Evolutionary conservation across 2,113 vertebrate genomes (phyloP).

Genomic region (Lepus timidus): DNA sequence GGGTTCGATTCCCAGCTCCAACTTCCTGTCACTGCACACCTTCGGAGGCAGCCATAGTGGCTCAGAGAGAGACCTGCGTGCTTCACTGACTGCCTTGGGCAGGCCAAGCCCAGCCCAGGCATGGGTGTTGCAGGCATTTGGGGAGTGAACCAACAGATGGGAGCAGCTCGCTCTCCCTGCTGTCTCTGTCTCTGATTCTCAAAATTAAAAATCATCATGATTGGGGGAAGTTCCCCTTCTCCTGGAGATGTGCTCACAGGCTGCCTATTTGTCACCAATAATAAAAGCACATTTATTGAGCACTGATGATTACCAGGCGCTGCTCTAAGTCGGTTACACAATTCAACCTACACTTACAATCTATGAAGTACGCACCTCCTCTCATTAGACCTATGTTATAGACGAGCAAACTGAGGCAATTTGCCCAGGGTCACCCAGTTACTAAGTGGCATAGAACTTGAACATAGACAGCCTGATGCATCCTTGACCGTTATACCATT

Average conservation of each 20-base stretch:
- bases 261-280: not conserved
- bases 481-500: not conserved
- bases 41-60: no score
- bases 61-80: no score
- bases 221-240: not conserved
- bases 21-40: no score
- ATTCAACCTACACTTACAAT: not conserved
- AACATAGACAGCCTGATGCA: not conserved
- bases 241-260: not conserved
- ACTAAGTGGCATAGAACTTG: not conserved
- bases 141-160: no score
- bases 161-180: no score
- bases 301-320: slow-evolving; percentile 23
- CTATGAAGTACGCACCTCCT: not conserved
- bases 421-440: not conserved
- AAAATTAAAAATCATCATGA: no score
- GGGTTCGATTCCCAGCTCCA: no score
- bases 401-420: not conserved
- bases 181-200: no score
- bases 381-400: slow-evolving; percentile 9
- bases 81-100: no score
- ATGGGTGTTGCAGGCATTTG: no score
- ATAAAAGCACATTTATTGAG: not conserved
- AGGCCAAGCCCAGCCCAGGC: no score
- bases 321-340: not conserved